A percentile compares a stretch with the other conserved stretches of the same genome.
These are phyloP conservation scores for Nyctereutes procyonoides DNA, from an alignment of 2,113 vertebrate genomes.

Conservation along the genomic window DNA sequence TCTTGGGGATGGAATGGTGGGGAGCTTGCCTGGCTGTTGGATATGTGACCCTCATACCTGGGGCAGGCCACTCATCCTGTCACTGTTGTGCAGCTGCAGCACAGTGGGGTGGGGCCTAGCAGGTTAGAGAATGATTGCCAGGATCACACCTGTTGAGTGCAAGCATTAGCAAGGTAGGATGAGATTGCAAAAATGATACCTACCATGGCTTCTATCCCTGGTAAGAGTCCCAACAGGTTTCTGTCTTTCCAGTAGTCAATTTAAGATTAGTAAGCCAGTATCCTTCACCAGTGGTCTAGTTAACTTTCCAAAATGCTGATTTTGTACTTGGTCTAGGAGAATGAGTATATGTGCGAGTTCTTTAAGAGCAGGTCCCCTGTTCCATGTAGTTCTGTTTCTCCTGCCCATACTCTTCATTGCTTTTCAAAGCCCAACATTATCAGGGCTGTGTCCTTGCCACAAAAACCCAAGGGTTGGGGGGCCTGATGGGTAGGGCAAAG, in stretches of 20 bases:
- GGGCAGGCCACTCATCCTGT: not conserved
- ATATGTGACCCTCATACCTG: not conserved
- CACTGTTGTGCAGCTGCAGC: not conserved
- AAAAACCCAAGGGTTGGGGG: not conserved
- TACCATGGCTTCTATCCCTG: not conserved
- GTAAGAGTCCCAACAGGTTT: not conserved
- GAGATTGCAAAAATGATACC: not conserved
- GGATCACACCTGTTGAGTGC: not conserved
- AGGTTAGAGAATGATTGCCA: not conserved
- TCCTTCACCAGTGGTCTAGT: not conserved
- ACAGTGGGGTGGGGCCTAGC: not conserved
- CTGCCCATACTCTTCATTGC: not conserved
- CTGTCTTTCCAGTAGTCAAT: not conserved
- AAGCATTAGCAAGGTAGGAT: not conserved
- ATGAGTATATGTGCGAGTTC: not conserved
- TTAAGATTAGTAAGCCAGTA: not conserved
- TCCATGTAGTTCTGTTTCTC: not conserved
- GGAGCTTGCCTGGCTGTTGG: not conserved
- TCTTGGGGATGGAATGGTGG: not conserved
- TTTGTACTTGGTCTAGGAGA: not conserved
- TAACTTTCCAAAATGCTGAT: not conserved
- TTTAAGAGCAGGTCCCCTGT: not conserved
- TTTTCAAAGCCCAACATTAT: not conserved
- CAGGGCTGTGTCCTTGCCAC: not conserved
- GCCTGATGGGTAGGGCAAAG: not conserved